phyloP scores from a whole-genome alignment of 1,140 invertebrate species.

The Portunus trituberculatus region DNA sequence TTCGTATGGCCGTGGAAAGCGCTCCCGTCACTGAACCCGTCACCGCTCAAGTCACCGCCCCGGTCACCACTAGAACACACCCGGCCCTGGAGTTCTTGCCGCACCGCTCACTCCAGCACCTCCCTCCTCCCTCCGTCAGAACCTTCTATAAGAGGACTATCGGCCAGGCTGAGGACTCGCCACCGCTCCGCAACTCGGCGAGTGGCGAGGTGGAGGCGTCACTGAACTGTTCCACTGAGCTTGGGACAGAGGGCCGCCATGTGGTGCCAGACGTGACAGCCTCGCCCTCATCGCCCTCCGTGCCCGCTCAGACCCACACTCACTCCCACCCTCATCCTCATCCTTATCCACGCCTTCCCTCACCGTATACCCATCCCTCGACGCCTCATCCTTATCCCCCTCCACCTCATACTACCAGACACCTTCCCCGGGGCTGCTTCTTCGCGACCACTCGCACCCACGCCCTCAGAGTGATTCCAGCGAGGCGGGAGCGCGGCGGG shows the following conservation, averaged over 20 bases:
- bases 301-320: not conserved
- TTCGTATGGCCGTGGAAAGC: constrained; percentile 24
- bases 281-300: no score
- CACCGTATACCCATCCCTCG: not conserved
- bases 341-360: not conserved
- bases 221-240: not conserved
- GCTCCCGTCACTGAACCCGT: not conserved
- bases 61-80: not conserved
- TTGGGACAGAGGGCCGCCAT: not conserved
- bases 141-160: not conserved
- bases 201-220: not conserved
- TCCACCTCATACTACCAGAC: not conserved
- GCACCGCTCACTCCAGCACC: not conserved
- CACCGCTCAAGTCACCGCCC: not conserved
- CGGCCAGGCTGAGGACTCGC: not conserved
- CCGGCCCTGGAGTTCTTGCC: not conserved
- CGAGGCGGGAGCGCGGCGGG: not conserved
- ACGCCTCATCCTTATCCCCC: not conserved
- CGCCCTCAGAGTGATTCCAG: not conserved
- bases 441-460: not conserved
- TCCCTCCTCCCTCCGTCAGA: not conserved
- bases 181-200: no score
- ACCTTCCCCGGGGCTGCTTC: not conserved
- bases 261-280: not conserved
- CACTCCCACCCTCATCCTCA: not conserved